Evolutionary conservation across 2,888 invertebrate genomes (phyloP).

Genomic region (Andricus quercusramuli): DNA sequence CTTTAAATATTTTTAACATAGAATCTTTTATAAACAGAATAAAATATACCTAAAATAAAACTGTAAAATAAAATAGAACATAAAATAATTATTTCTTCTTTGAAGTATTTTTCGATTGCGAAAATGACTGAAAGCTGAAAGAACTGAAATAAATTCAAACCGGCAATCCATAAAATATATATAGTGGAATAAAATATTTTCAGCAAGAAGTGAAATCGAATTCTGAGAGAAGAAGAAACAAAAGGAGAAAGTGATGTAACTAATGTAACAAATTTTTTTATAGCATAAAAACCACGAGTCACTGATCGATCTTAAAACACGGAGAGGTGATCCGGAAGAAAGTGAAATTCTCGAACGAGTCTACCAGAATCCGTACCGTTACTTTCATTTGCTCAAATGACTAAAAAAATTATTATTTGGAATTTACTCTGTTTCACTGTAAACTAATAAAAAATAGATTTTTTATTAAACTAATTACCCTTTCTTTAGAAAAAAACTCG

Average conservation of each 20-base stretch:
- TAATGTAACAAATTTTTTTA: neutral
- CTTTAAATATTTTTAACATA: too few relatives aligned
- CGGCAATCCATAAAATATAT: too few relatives aligned
- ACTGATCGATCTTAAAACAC: neutral
- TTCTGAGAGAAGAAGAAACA: neutral
- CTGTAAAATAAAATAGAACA: too few relatives aligned
- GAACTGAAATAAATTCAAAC: too few relatives aligned
- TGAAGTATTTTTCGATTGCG: too few relatives aligned
- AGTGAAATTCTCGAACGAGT: neutral
- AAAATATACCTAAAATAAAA: too few relatives aligned
- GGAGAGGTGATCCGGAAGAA: neutral
- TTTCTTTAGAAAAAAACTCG: too few relatives aligned
- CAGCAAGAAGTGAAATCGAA: slow-evolving; percentile 1
- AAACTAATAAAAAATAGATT: neutral
- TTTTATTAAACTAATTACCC: neutral
- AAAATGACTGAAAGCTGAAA: too few relatives aligned
- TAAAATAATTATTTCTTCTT: too few relatives aligned
- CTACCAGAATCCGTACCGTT: slow-evolving; percentile 39
- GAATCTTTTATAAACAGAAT: too few relatives aligned
- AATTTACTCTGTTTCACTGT: neutral
- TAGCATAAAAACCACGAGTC: neutral
- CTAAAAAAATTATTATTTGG: slow-evolving; percentile 41
- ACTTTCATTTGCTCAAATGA: slow-evolving; percentile 56
- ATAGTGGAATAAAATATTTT: too few relatives aligned
- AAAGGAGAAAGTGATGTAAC: slow-evolving; percentile 6